phyloP scores from a whole-genome alignment of 2,888 invertebrate genomes.

The Drosophila testacea region DNA sequence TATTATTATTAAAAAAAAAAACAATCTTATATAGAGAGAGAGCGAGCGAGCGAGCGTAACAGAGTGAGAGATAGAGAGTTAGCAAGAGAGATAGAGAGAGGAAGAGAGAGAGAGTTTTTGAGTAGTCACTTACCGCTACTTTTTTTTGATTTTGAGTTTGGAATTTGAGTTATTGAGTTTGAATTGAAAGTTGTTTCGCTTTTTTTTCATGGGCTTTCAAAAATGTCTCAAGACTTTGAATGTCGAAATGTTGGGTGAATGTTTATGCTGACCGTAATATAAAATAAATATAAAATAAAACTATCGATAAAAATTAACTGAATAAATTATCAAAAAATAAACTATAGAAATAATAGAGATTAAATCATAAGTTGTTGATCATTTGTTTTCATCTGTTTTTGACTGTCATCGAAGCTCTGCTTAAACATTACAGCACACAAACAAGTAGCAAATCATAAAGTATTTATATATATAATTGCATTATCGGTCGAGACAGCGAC shows the following conservation, averaged over 20 bases:
- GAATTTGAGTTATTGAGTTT: constrained; percentile 44
- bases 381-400: constrained; percentile 63
- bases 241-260: constrained; percentile 72
- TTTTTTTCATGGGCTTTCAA: constrained; percentile 50
- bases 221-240: constrained; percentile 62
- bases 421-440: constrained; percentile 82
- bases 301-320: constrained; percentile 17
- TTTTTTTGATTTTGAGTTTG: constrained; percentile 50
- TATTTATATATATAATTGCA: constrained; percentile 33
- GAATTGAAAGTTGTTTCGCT: constrained; percentile 45
- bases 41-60: constrained; percentile 71
- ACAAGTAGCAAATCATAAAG: constrained; percentile 66
- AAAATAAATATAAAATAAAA: constrained; percentile 10
- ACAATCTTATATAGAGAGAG: constrained; percentile 56
- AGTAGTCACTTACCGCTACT: constrained; percentile 75
- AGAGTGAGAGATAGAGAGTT: constrained; percentile 33
- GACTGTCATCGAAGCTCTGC: constrained; percentile 83
- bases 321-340: constrained; percentile 13
- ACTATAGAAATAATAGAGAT: constrained; percentile 26
- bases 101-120: constrained; percentile 57
- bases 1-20: constrained; percentile 52
- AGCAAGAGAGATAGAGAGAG: constrained; percentile 41
- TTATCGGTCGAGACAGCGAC: constrained; percentile 63
- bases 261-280: constrained; percentile 59
- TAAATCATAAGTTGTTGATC: constrained; percentile 46